Percentiles rank a stretch among this genome's conserved stretches.
phyloP scores from a whole-genome alignment of 2,888 invertebrate species.

The Halocaridina rubra region DNA sequence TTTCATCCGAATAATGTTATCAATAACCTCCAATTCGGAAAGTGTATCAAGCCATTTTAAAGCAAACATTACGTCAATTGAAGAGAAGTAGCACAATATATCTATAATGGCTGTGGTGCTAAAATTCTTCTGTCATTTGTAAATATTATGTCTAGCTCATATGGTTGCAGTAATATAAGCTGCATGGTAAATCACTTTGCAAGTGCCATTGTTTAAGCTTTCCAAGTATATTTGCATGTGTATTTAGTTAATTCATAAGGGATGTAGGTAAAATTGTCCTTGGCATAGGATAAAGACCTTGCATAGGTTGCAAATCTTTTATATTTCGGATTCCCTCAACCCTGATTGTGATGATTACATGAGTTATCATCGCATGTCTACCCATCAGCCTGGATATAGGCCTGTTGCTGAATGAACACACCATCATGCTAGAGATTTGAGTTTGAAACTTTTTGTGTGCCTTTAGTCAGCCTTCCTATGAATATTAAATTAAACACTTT shows the following conservation, averaged over 20 bases:
- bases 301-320: too few relatives aligned
- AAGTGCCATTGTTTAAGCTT: neutral
- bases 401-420: too few relatives aligned
- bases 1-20: neutral
- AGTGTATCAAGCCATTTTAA: neutral
- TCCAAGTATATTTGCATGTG: neutral
- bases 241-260: neutral
- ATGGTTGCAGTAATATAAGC: neutral
- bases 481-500: too few relatives aligned
- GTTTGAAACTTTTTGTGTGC: too few relatives aligned
- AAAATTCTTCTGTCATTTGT: neutral
- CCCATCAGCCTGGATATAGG: too few relatives aligned
- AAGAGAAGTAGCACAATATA: neutral
- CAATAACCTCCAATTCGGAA: neutral
- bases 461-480: too few relatives aligned
- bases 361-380: too few relatives aligned
- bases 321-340: too few relatives aligned
- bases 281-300: neutral
- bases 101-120: constrained; percentile 26
- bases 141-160: neutral
- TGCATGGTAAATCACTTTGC: neutral
- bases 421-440: too few relatives aligned
- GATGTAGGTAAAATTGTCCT: neutral
- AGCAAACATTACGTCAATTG: neutral
- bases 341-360: too few relatives aligned